Conservation (phyloP, 2,888 invertebrate genomes). For the Monoplex corrugatus region DNA sequence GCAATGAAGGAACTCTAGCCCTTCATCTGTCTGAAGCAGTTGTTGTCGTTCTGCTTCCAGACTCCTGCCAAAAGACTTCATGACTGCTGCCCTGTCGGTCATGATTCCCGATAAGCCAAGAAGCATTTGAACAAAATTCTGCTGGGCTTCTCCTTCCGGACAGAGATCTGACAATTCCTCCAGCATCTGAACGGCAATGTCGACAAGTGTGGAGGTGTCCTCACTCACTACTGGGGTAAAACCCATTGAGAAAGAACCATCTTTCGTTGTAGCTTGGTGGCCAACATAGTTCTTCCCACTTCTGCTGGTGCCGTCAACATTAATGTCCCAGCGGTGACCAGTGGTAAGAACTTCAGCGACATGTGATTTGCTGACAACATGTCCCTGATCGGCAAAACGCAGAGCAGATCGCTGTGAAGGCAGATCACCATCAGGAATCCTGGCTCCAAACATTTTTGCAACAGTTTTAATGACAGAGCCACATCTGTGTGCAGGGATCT, state of each 20-base stretch:
- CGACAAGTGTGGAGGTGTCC: conserved; percentile 2
- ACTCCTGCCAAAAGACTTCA: conserved; percentile 11
- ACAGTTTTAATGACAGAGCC: conserved; percentile 29
- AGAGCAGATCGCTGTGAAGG: conserved; percentile 21
- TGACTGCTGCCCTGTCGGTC: conserved; percentile 36
- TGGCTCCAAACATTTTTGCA: conserved; percentile 4
- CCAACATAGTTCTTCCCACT: conserved; percentile 10
- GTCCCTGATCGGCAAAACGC: conserved; percentile 34
- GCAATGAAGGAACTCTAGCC: conserved; percentile 24
- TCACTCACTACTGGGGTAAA: not conserved
- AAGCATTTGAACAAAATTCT: not conserved
- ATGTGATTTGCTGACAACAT: conserved; percentile 40
- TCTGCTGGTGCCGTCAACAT: conserved; percentile 32
- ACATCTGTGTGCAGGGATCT: conserved; percentile 32
- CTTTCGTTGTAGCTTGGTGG: not conserved
- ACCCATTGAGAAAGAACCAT: not conserved
- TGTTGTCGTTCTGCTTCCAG: not conserved
- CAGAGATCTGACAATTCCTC: conserved; percentile 15
- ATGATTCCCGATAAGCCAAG: not conserved
- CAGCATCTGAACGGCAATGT: conserved; percentile 23
- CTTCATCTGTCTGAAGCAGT: not conserved
- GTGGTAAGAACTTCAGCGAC: not conserved
- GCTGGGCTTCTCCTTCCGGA: not conserved
- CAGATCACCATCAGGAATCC: not conserved
- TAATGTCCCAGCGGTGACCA: not conserved